Evolutionary conservation across 2,888 invertebrate species (phyloP).

Genomic region (Aphodius granarius): DNA sequence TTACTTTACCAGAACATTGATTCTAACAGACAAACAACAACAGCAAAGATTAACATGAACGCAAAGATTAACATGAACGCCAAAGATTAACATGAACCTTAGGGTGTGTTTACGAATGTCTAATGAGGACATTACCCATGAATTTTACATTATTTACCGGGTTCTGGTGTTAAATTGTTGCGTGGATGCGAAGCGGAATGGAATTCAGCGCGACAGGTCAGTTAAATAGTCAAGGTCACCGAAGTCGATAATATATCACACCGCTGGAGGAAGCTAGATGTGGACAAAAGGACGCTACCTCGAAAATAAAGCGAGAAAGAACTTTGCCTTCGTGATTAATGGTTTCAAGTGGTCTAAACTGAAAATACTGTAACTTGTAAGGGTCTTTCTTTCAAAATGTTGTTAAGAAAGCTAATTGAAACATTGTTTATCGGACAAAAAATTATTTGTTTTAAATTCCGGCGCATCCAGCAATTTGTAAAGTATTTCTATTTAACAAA

Average conservation of each 20-base stretch:
- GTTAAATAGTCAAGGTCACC: neutral
- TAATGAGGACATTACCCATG: neutral
- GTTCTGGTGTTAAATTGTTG: neutral
- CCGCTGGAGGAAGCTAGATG: neutral
- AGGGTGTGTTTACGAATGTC: neutral
- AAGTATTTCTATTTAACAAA: too few species aligned
- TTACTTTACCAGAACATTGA: too few species aligned
- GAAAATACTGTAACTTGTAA: too few species aligned
- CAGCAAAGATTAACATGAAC: too few species aligned
- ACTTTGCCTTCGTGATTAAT: neutral
- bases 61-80: too few species aligned
- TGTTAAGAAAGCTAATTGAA: too few species aligned
- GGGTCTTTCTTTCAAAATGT: too few species aligned
- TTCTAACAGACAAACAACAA: too few species aligned
- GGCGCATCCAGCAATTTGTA: too few species aligned
- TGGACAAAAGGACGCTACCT: neutral
- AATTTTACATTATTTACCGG: neutral
- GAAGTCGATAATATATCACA: neutral
- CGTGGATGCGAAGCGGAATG: neutral
- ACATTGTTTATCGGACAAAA: too few species aligned
- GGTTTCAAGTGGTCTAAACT: neutral
- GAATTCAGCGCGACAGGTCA: neutral
- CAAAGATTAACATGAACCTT: too few species aligned
- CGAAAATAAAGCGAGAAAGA: neutral
- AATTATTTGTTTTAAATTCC: too few species aligned